Base-by-base conservation (phyloP, 2,888 invertebrate species). In the Drosophila seclusa region DNA sequence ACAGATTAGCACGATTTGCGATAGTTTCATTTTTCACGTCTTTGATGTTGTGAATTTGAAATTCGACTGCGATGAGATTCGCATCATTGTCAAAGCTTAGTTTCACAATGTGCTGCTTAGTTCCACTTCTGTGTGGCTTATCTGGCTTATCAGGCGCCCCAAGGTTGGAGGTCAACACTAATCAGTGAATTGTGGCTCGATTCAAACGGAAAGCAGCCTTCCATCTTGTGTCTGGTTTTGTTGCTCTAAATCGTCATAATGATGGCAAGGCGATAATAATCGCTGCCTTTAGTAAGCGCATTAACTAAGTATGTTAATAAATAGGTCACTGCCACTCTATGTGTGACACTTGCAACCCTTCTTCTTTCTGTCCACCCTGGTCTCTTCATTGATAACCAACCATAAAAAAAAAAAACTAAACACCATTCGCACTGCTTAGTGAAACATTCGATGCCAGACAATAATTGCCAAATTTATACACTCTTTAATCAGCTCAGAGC, bases 81-180 rank as follows among this genome's bases (percentile, higher is more conserved):
- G 48, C 73, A 59, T 66, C 24, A 59, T 45, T 55, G 60, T 64
- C 38, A 66, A 34, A 34, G 11, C 52, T 27, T 18, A 7, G 45
- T 21, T 45, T 29, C 4, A 40, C 57, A 64, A 11, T 67, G 76
- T 16, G 45, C 24, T 24, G 45, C 68, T 60, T 64, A 68, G 62
- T 66, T 78, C 31, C 21, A 60, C 29, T 49, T 54, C 16, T 45
- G 24, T 36, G 50, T 18, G 32, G 38, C 29, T 55, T n/a, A 55
- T 55, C 27, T 7, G 52, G 58, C 77, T 60, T 68, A 81, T 70
- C 78, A 45, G 65, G 0, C 57, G 50, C 50, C 18, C 38, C 65
- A 78, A 78, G 79, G 82, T 62, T 29, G 52, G 27, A 53, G 78
- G 53, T 71, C 63, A 66, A 27, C 53, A 52, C 78, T 78, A 78